A percentile compares a stretch with the other conserved stretches of the same genome.
phyloP scores from a whole-genome alignment of 1,140 invertebrate species.

The Periplaneta americana region DNA sequence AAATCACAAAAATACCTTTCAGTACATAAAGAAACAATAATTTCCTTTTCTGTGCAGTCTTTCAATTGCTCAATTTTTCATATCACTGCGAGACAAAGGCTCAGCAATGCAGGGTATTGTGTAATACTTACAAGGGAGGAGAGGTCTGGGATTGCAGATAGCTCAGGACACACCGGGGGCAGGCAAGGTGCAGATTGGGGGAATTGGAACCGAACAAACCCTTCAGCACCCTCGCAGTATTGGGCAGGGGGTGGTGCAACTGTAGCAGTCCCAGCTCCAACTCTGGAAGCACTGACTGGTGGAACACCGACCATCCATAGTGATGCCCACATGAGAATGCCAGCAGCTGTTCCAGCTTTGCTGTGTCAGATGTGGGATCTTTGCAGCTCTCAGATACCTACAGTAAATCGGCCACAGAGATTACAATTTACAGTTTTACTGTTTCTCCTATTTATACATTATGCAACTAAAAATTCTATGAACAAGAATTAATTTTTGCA shows the following conservation, averaged over 20 bases:
- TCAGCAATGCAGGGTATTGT: no score
- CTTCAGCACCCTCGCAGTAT: conserved; percentile 16
- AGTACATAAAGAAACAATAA: no score
- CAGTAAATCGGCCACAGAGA: background rate
- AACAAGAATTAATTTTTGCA: no score
- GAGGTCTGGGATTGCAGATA: conserved; percentile 13
- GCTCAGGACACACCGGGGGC: conserved; percentile 18
- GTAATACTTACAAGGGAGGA: background rate
- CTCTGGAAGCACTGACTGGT: conserved; percentile 16
- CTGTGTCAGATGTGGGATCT: background rate
- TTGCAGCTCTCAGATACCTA: background rate
- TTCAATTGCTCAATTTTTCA: no score
- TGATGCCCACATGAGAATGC: conserved; percentile 43
- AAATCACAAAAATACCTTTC: no score
- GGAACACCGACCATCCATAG: conserved; percentile 20
- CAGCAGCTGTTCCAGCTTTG: conserved; percentile 27
- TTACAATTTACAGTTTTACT: no score
- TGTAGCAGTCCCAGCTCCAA: conserved; percentile 13
- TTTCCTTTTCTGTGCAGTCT: no score
- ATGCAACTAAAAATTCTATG: no score
- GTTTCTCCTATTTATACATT: no score
- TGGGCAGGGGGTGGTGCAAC: conserved; percentile 12
- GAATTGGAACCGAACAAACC: conserved; percentile 5
- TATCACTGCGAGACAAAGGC: no score
- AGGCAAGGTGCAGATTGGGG: conserved; percentile 11